Conservation (phyloP, 2,888 invertebrate species). For the Penaeus monodon region DNA sequence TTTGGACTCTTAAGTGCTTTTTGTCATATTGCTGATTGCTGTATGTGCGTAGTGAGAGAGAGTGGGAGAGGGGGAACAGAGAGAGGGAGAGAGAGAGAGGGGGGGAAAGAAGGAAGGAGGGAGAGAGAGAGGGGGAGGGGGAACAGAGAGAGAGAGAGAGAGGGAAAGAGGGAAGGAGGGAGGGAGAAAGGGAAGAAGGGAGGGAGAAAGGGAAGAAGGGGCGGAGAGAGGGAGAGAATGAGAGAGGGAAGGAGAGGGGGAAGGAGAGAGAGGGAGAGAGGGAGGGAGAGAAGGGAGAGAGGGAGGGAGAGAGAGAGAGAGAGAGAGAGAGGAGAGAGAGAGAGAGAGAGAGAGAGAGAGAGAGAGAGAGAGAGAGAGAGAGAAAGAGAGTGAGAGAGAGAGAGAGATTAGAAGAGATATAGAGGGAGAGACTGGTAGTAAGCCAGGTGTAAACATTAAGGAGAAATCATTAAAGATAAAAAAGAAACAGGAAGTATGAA, state of each 20-base stretch:
- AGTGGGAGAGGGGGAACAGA: no score
- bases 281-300: background rate
- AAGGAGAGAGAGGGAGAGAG: no score
- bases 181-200: background rate
- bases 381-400: background rate
- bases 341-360: background rate
- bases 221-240: background rate
- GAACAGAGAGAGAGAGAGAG: rapidly evolving
- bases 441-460: background rate
- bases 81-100: no score
- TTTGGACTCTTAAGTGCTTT: background rate
- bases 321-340: background rate
- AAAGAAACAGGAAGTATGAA: no score
- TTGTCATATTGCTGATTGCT: background rate
- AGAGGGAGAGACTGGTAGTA: background rate
- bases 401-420: background rate
- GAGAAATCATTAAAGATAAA: background rate
- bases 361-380: background rate
- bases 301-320: background rate
- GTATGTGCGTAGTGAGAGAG: no score
- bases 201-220: background rate
- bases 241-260: background rate
- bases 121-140: no score
- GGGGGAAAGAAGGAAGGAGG: no score
- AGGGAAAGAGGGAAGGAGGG: background rate